Evolutionary conservation across 2,797 vertebrate genomes (phyloP), one percentile per base, ranked within the genome.

Genomic region (Helostoma temminkii): DNA sequence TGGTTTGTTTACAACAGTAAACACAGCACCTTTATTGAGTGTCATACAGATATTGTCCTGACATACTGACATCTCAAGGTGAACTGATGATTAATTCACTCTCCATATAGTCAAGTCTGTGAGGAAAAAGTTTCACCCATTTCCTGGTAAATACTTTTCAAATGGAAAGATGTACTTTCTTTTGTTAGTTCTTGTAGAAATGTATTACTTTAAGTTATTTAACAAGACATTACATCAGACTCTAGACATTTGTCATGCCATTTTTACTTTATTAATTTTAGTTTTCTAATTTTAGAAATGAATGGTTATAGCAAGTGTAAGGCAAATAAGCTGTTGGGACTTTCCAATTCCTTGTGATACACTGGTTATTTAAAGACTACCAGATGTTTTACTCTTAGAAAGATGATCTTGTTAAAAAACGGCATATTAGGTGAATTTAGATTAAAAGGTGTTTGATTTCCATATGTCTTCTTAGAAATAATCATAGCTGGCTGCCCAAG

Each of bases 401-500:
- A 53, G 43, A 30, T 9, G 25, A 26, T 2, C 11, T 16, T 14
- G 3, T 3, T 30, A 10, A 47, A 58, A 10, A 1, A 12, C 1
- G 45, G 11, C 42, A 56, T 22, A 12, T 2, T 37, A 2, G 11
- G 0, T 37, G 19, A 9, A n/a, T 50, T 50, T 30, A 2, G 1
- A 50, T 19, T 37, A 49, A 28, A 64, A 50, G 30, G 6, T 11
- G 6, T 9, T 6, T 2, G 26, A 4, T 32, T 21, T 45, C 22
- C 53, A 28, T 11, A 18, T 16, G 36, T 16, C 5, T 22, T 54
- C 15, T 11, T 2, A 12, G 5, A n/a, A 19, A 21, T 25, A 21
- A 32, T 34, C 3, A 36, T 58, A 50, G 11, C 32, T 45, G 25
- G 46, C 52, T 67, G 11, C 25, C 8, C 7, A 48, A 72, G 28